Evolutionary conservation across 2,797 vertebrate genomes (phyloP), one percentile per base, ranked within the genome.

Genomic region (Myotis vivesi): DNA sequence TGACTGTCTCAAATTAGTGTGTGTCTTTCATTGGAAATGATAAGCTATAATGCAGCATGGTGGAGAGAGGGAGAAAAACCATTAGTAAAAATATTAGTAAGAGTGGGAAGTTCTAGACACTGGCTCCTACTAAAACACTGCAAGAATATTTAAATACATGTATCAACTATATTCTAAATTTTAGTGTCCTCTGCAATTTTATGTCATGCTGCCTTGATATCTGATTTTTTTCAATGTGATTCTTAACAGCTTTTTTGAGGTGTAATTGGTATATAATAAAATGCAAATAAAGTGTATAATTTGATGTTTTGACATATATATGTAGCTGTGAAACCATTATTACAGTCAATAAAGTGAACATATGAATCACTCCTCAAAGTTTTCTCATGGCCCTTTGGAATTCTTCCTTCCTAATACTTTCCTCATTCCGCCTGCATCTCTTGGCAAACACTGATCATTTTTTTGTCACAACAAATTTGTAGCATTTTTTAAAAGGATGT

Each of bases 131-230:
- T 53, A 30, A 66, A 82, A 64, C 15, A 85, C 9, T 69, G 16
- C 25, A 97, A 53, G 79, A 80, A 51, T 72, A 46, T 62, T 38
- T 81, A 59, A 76, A 33, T 46, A 17, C 38, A 44, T 33, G 17
- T 76, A 66, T 38, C 41, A 75, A 20, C 57, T 89, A 15, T 13
- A 87, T 38, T 71, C 28, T 51, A 92, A 86, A 81, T 86, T 91
- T 81, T 66, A 51, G 71, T 93, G 62, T 11, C 17, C 69, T 92
- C 72, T 92, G 30, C 53, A 80, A 76, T 94, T 92, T 92, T 94
- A 36, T 44, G 59, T 76, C 53, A 68, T 53, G 19, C 33, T 69
- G 2, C 12, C 17, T 59, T 92, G 57, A 38, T 55, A 79, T 77
- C 0, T 59, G 5, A 41, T 53, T 77, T 87, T 89, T 73, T 83